Percentiles rank a stretch among this genome's conserved stretches.
Evolutionary conservation across 2,797 vertebrate species (phyloP).

Genomic region (Alectoris magna): DNA sequence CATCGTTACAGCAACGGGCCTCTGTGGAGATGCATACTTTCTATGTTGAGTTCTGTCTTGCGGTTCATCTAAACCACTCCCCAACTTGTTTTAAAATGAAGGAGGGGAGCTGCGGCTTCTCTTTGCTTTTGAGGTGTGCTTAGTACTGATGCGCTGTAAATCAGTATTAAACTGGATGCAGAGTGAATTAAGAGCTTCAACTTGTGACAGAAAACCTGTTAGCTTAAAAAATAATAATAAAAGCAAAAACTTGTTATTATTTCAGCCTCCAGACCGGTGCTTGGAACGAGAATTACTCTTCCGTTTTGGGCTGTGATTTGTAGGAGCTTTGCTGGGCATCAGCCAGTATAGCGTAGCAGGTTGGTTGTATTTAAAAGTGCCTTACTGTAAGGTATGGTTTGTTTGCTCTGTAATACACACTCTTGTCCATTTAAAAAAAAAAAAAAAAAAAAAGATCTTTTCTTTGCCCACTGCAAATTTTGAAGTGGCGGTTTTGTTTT

Average conservation of each 20-base stretch:
- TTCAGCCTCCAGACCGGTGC: background rate
- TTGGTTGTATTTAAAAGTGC: constrained; percentile 61
- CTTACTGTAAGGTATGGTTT: constrained; percentile 11
- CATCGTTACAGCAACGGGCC: background rate
- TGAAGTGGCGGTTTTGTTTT: constrained; percentile 16
- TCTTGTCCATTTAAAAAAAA: background rate
- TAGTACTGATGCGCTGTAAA: background rate
- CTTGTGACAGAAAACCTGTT: background rate
- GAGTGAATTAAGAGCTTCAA: background rate
- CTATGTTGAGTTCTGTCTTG: background rate
- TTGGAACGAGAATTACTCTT: constrained; percentile 12
- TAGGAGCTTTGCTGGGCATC: constrained; percentile 21
- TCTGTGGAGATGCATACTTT: background rate
- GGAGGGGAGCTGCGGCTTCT: background rate
- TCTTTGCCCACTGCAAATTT: background rate
- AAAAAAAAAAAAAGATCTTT: background rate
- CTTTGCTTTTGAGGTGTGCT: background rate
- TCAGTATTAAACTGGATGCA: background rate
- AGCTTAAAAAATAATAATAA: background rate
- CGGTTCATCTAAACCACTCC: background rate
- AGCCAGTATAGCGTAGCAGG: constrained; percentile 3
- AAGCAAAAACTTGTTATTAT: rapidly evolving
- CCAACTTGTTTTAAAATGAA: background rate
- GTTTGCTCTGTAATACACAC: constrained; percentile 1
- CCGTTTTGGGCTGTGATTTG: constrained; percentile 9